These are phyloP conservation scores for Acipenser oxyrinchus DNA, from an alignment of 2,797 vertebrate genomes.

Conservation along the genomic window DNA sequence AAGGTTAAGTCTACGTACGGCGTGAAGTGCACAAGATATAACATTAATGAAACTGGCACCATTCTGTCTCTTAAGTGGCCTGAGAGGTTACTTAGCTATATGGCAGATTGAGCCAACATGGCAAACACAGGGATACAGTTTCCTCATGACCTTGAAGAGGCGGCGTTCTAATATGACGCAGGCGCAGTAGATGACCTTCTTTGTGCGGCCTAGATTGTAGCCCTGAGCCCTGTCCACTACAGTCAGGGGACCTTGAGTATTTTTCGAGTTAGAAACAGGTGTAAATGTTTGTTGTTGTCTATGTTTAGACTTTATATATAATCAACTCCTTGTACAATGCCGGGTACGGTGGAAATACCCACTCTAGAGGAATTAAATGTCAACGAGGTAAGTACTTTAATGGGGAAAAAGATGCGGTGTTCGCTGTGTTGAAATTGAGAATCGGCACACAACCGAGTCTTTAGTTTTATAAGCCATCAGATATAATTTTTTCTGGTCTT, in stretches of 20 bases:
- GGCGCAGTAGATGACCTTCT: constrained; percentile 58
- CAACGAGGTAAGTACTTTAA: constrained; percentile 68
- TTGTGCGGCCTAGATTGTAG: constrained; percentile 24
- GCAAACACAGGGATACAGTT: not conserved
- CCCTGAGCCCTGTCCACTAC: constrained; percentile 31
- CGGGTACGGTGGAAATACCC: constrained; percentile 62
- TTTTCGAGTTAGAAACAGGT: constrained; percentile 22
- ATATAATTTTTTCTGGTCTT: too few relatives aligned
- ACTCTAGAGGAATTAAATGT: constrained; percentile 73
- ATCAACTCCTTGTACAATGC: constrained; percentile 52
- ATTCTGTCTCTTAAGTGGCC: not conserved
- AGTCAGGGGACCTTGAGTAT: constrained; percentile 45
- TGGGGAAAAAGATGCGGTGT: not conserved
- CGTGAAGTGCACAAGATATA: too few relatives aligned
- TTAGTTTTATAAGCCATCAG: too few relatives aligned
- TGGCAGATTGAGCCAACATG: not conserved
- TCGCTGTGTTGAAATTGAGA: too few relatives aligned
- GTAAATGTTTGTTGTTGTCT: constrained; percentile 12
- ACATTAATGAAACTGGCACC: not conserved
- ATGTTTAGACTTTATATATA: not conserved
- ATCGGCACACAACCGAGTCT: too few relatives aligned
- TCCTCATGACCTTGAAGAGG: constrained; percentile 12
- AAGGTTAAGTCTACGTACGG: too few relatives aligned
- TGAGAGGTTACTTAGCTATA: too few relatives aligned
- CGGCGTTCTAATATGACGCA: constrained; percentile 34